These are phyloP conservation scores for Poecilus cupreus DNA, from an alignment of 2,888 invertebrate genomes.

Conservation along the genomic window DNA sequence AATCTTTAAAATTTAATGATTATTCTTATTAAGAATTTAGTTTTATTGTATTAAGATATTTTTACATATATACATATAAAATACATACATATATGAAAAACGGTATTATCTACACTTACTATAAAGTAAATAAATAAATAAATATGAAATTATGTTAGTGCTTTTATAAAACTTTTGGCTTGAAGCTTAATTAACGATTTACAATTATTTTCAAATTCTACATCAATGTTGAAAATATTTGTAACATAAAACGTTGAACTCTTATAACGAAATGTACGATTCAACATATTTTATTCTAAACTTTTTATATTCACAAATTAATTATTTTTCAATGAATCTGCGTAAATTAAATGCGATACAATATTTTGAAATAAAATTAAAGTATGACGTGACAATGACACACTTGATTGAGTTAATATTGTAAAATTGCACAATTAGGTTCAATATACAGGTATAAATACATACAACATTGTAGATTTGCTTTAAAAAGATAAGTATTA, in stretches of 20 bases:
- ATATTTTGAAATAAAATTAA: background rate
- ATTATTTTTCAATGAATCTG: background rate
- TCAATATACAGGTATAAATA: conserved; percentile 12
- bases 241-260: background rate
- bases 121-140: conserved; percentile 34
- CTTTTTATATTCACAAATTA: background rate
- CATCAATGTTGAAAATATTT: conserved; percentile 13
- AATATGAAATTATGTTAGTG: conserved; percentile 33
- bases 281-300: conserved; percentile 22
- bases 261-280: conserved; percentile 13
- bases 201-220: conserved; percentile 4
- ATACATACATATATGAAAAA: conserved; percentile 31
- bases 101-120: conserved; percentile 23
- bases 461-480: conserved; percentile 42
- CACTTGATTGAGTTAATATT: conserved; percentile 34
- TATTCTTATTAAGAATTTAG: background rate
- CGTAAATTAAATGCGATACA: conserved; percentile 32
- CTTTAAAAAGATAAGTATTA: conserved; percentile 39
- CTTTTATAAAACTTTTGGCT: conserved; percentile 33
- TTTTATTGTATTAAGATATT: conserved; percentile 14
- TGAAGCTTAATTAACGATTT: conserved; percentile 30
- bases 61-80: conserved; percentile 44
- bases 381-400: conserved; percentile 39
- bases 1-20: conserved; percentile 3
- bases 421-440: conserved; percentile 35